phyloP scores from a whole-genome alignment of 2,113 vertebrate genomes.

The Micronisus gabar region DNA sequence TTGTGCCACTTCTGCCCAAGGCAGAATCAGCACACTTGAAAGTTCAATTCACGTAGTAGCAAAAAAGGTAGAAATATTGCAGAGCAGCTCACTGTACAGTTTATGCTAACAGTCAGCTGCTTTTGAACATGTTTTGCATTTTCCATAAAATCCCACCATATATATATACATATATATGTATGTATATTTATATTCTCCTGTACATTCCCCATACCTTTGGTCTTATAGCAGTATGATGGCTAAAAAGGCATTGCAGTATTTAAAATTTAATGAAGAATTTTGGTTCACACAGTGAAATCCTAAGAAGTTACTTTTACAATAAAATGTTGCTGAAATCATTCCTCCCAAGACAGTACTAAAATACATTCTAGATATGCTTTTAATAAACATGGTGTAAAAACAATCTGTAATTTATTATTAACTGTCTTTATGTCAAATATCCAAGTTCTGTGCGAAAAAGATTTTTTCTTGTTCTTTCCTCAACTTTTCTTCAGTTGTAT shows the following conservation, averaged over 20 bases:
- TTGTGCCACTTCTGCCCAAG: not conserved
- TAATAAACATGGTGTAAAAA: not conserved
- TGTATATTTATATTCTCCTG: not conserved
- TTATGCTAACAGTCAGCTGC: not conserved
- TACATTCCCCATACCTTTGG: not conserved
- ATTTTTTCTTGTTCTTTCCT: not conserved
- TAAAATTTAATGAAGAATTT: slow-evolving; percentile 36
- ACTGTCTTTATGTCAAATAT: not conserved
- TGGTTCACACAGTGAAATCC: not conserved
- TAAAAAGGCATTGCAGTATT: slow-evolving; percentile 2
- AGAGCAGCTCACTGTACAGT: not conserved
- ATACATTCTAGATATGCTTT: slow-evolving; percentile 35
- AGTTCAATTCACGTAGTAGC: not conserved
- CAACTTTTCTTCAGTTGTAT: not conserved
- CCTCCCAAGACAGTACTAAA: slow-evolving; percentile 35
- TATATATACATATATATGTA: not conserved
- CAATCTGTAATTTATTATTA: slow-evolving; percentile 38
- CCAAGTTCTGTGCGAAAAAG: not conserved
- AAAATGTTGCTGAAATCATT: slow-evolving; percentile 37
- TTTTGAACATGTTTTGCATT: slow-evolving; percentile 11
- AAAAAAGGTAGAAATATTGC: not conserved
- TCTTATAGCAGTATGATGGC: not conserved
- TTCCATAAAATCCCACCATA: not conserved
- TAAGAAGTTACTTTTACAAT: slow-evolving; percentile 45
- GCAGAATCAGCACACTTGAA: not conserved